These are phyloP conservation scores for Volucella zonaria DNA, from an alignment of 2,888 invertebrate genomes.

Conservation along the genomic window DNA sequence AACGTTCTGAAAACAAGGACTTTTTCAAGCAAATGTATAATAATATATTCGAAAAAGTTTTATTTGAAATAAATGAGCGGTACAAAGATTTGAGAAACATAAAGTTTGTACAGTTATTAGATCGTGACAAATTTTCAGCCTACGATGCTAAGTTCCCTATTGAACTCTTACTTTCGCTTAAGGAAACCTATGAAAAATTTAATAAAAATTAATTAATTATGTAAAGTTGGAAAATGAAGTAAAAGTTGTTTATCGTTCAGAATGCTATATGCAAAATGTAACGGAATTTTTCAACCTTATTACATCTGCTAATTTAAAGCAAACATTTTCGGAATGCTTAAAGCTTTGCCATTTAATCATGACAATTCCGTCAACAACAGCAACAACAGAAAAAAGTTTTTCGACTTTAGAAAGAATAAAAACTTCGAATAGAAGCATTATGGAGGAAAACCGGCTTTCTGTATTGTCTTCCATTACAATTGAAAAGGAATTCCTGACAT, in stretches of 20 bases:
- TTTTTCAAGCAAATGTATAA: slow-evolving; percentile 29
- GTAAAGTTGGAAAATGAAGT: slow-evolving; percentile 21
- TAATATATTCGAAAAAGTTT: no score
- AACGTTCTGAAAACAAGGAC: slow-evolving; percentile 37
- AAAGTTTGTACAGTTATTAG: no score
- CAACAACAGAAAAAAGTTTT: slow-evolving; percentile 33
- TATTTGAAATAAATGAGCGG: no score
- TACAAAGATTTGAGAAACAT: no score
- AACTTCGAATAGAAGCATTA: slow-evolving; percentile 29
- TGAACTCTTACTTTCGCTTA: slow-evolving; percentile 37
- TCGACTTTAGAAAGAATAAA: slow-evolving; percentile 32
- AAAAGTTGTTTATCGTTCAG: slow-evolving; percentile 38
- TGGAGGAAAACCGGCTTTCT: slow-evolving; percentile 37
- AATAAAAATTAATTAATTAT: slow-evolving; percentile 24
- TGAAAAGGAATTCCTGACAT: slow-evolving; percentile 39
- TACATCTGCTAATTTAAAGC: no score
- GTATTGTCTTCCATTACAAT: slow-evolving; percentile 42
- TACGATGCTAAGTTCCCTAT: slow-evolving; percentile 12
- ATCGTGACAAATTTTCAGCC: slow-evolving; percentile 32
- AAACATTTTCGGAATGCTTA: no score
- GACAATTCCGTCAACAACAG: slow-evolving; percentile 48
- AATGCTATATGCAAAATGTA: no score
- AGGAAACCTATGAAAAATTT: slow-evolving; percentile 22
- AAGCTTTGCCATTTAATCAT: no score
- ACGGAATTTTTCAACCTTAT: no score